phyloP scores from a whole-genome alignment of 2,888 invertebrate species.

The Thera obeliscata region DNA sequence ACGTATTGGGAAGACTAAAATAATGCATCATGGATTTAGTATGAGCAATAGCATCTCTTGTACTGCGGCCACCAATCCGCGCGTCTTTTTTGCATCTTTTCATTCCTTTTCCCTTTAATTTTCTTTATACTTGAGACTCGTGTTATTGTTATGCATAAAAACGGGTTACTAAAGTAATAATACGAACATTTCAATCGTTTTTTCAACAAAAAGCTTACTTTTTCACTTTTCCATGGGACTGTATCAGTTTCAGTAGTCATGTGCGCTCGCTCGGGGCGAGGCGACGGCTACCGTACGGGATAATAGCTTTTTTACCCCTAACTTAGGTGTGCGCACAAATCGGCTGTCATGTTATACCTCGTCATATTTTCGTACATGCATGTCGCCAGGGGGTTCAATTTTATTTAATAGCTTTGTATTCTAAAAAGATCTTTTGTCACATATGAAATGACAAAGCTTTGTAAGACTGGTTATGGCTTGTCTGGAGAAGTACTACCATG shows the following conservation, averaged over 20 bases:
- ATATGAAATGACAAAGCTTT: neutral
- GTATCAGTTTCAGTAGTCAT: conserved; percentile 56
- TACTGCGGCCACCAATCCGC: too few relatives aligned
- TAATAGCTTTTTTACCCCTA: conserved; percentile 73
- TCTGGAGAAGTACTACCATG: too few relatives aligned
- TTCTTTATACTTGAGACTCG: too few relatives aligned
- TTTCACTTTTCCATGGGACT: conserved; percentile 44
- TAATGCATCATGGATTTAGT: too few relatives aligned
- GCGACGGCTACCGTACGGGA: conserved; percentile 74
- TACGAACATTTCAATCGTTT: too few relatives aligned
- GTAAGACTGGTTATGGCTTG: too few relatives aligned
- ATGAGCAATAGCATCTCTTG: too few relatives aligned
- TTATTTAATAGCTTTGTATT: neutral
- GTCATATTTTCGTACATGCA: conserved; percentile 58
- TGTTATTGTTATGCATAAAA: too few relatives aligned
- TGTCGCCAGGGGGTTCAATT: conserved; percentile 26
- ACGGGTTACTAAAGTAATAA: too few relatives aligned
- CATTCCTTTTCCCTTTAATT: too few relatives aligned
- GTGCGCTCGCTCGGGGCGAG: conserved; percentile 51
- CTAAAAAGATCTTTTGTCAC: neutral
- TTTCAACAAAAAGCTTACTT: neutral
- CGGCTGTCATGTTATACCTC: conserved; percentile 48
- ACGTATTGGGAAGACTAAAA: too few relatives aligned
- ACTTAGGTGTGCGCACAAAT: conserved; percentile 57
- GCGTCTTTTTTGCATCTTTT: too few relatives aligned